Evolutionary conservation across 2,113 vertebrate species (phyloP), one percentile per base, ranked within the genome.

Genomic region (Dermatemys mawii): DNA sequence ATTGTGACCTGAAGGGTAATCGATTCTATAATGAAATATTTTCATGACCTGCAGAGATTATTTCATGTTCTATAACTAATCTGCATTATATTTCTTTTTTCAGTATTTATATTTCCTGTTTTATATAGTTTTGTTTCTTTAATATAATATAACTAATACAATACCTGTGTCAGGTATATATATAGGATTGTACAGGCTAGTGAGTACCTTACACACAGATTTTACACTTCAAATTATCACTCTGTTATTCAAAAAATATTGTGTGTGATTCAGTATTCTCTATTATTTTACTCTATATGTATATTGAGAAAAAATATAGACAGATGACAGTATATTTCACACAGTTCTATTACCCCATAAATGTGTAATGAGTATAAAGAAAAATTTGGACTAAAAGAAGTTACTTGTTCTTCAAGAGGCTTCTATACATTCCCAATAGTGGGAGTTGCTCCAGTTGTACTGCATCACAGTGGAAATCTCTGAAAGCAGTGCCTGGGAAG

Each of bases 321-420:
- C 19, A 60, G 22, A 44, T 38, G 27, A 78, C 8, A 11, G 12
- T 26, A 29, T 70, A 38, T 11, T 48, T 93, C 63, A 38, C 63
- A n/a, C 16, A 41, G 4, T 78, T 87, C 11, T 95, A 19, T 88
- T 81, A 10, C 22, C 81, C n/a, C 27, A 93, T 81, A 92, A 89
- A 27, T 17, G 35, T 67, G 35, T 67, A n/a, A 67, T 67, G 60
- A 67, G 60, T 48, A 54, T 63, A 83, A 79, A 29, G 11, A 70
- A 76, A 90, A 92, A 70, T 73, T 2, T 44, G 60, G 60, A 19
- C 60, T 35, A 54, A 83, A 60, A 76, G 51, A 54, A 95, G 88
- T 82, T 84, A 46, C 7, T 51, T 53, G 85, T 88, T 80, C 60
- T 70, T 88, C 55, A 63, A 32, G 82, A 93, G 27, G 8, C 4